A percentile compares a stretch with the other conserved stretches of the same genome.
Conservation (phyloP, 2,888 invertebrate genomes). For the Platypus cylindrus region DNA sequence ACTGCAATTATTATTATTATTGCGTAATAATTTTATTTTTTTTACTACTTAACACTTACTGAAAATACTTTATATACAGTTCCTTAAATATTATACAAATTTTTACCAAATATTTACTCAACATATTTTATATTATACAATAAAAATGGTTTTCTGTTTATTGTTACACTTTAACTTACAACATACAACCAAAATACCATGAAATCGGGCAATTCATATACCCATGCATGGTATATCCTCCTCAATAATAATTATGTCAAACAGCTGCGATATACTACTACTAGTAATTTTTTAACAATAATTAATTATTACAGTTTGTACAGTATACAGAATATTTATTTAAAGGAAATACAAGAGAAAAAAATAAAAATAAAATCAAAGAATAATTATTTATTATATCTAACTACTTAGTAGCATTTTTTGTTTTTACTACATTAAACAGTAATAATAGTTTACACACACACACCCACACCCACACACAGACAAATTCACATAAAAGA, state of each 20-base stretch:
- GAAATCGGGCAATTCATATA: not conserved
- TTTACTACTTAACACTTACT: no score
- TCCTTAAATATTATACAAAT: conserved; percentile 38
- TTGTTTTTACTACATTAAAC: conserved; percentile 14
- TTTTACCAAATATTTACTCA: conserved; percentile 36
- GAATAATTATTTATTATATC: conserved; percentile 24
- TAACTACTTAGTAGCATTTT: conserved; percentile 19
- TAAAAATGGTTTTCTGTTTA: conserved; percentile 33
- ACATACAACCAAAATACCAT: conserved; percentile 13
- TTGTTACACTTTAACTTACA: no score
- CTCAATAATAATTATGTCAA: conserved; percentile 8
- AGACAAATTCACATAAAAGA: no score
- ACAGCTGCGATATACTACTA: conserved; percentile 34
- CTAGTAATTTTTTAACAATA: conserved; percentile 31
- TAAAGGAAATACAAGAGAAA: not conserved
- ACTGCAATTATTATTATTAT: conserved; percentile 17
- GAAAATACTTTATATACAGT: conserved; percentile 34
- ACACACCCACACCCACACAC: conserved; percentile 9
- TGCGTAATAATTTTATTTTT: conserved; percentile 23
- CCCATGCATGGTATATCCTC: conserved; percentile 12
- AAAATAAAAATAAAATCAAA: not conserved
- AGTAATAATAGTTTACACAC: conserved; percentile 9
- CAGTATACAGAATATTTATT: conserved; percentile 32
- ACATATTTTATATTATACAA: conserved; percentile 31
- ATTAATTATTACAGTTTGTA: conserved; percentile 28